A percentile compares a stretch with the other conserved stretches of the same genome.
These are phyloP conservation scores for Bergia sp. DNA, from an alignment of 92 coral and sea anemone species.

Conservation along the genomic window DNA sequence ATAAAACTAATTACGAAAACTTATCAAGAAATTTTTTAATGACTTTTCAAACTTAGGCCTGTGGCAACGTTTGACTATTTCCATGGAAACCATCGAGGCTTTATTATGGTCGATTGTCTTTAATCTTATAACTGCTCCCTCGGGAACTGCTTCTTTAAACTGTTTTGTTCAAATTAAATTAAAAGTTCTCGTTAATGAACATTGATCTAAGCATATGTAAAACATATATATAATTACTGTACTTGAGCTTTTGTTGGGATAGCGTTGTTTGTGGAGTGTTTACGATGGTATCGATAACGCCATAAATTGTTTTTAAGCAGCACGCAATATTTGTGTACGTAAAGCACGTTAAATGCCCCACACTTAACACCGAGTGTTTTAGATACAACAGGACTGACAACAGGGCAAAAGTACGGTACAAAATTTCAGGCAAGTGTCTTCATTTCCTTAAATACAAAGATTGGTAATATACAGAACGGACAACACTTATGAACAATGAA, in stretches of 20 bases:
- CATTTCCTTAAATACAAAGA: not conserved
- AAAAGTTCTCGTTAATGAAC: slow-evolving; percentile 18
- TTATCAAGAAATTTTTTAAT: no score
- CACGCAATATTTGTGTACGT: not conserved
- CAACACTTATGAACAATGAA: not conserved
- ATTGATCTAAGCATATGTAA: slow-evolving; percentile 29
- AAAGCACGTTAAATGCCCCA: not conserved
- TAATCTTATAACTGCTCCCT: not conserved
- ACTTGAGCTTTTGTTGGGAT: slow-evolving; percentile 11
- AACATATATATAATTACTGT: not conserved
- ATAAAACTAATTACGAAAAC: no score
- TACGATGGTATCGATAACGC: not conserved
- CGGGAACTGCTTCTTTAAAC: not conserved
- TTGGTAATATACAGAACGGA: not conserved
- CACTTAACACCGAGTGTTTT: not conserved
- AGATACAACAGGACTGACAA: no score
- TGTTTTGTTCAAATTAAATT: slow-evolving; percentile 20
- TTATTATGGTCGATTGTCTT: not conserved
- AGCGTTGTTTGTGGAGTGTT: slow-evolving; percentile 3
- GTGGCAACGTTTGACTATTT: not conserved
- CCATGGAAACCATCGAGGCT: slow-evolving; percentile 7
- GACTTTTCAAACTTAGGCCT: not conserved
- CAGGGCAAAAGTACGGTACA: not conserved
- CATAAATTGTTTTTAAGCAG: slow-evolving; percentile 6
- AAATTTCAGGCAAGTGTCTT: not conserved